Evolutionary conservation across 2,888 invertebrate genomes (phyloP).

Genomic region (Caenorhabditis sp.): DNA sequence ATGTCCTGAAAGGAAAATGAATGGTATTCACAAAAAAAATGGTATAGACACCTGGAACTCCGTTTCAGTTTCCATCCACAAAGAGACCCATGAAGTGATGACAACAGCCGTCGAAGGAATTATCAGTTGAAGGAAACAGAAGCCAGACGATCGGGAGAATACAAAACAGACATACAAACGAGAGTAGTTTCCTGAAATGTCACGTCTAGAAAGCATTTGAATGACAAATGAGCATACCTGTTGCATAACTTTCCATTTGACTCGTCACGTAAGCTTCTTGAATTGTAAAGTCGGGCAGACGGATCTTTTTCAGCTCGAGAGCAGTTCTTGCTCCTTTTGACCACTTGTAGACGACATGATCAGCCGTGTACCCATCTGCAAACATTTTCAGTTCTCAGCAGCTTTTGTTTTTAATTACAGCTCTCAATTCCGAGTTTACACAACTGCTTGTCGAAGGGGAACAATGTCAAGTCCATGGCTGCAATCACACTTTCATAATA

Average conservation of each 20-base stretch:
- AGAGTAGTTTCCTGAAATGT: constrained; percentile 74
- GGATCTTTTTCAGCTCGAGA: constrained; percentile 69
- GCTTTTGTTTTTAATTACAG: constrained; percentile 60
- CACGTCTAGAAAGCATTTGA: too few relatives aligned
- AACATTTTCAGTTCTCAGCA: background rate
- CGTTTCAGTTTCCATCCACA: constrained; percentile 79
- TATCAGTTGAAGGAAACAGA: constrained; percentile 78
- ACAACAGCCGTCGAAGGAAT: constrained; percentile 79
- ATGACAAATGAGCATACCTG: too few relatives aligned
- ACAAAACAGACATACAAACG: constrained; percentile 78
- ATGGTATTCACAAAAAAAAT: background rate
- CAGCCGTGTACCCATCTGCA: constrained; percentile 77
- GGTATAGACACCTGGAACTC: constrained; percentile 61
- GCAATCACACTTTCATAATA: constrained; percentile 10
- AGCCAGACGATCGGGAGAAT: constrained; percentile 76
- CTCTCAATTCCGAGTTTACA: constrained; percentile 78
- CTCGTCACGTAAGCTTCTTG: constrained; percentile 76
- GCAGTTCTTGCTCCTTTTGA: constrained; percentile 69
- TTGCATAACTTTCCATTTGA: constrained; percentile 75
- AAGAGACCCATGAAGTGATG: constrained; percentile 79
- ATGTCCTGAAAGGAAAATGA: constrained; percentile 70
- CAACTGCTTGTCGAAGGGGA: constrained; percentile 77
- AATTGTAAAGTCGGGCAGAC: constrained; percentile 76
- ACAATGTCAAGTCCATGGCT: constrained; percentile 72
- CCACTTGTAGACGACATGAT: constrained; percentile 76